phyloP scores from a whole-genome alignment of 2,797 vertebrate species.

The Triplophysa bombifrons region DNA sequence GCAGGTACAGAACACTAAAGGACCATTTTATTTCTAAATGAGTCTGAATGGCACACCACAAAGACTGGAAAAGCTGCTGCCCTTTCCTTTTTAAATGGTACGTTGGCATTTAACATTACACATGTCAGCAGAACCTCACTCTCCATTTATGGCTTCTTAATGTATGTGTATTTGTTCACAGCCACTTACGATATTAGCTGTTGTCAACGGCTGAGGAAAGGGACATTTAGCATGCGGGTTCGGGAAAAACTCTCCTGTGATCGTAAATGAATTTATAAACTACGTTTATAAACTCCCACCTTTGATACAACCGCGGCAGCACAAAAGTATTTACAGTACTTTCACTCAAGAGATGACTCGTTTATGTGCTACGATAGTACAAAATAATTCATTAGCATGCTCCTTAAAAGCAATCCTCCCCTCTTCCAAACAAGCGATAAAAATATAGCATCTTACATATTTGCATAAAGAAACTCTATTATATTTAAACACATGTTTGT shows the following conservation, averaged over 20 bases:
- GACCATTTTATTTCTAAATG: conserved; percentile 76
- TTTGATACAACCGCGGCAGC: neutral
- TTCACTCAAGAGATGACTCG: neutral
- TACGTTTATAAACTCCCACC: conserved; percentile 15
- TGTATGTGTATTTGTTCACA: conserved; percentile 68
- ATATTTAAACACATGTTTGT: conserved; percentile 1
- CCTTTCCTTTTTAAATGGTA: conserved; percentile 86
- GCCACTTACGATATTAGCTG: conserved; percentile 55
- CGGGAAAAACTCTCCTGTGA: conserved; percentile 11
- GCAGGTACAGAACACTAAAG: conserved; percentile 69
- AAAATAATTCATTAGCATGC: neutral
- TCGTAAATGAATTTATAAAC: conserved; percentile 29
- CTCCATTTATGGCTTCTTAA: conserved; percentile 77
- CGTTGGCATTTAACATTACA: conserved; percentile 85
- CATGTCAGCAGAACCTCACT: conserved; percentile 82
- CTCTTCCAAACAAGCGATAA: neutral
- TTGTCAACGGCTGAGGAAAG: conserved; percentile 41
- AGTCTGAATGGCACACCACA: conserved; percentile 83
- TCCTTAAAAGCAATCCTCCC: neutral
- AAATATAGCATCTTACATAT: neutral
- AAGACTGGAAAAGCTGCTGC: conserved; percentile 81
- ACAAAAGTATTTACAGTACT: neutral
- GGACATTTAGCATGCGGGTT: conserved; percentile 44
- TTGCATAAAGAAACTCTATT: conserved; percentile 3
- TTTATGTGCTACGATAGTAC: neutral